Conservation (phyloP, 2,113 vertebrate species). For the Tyrannus savana region DNA sequence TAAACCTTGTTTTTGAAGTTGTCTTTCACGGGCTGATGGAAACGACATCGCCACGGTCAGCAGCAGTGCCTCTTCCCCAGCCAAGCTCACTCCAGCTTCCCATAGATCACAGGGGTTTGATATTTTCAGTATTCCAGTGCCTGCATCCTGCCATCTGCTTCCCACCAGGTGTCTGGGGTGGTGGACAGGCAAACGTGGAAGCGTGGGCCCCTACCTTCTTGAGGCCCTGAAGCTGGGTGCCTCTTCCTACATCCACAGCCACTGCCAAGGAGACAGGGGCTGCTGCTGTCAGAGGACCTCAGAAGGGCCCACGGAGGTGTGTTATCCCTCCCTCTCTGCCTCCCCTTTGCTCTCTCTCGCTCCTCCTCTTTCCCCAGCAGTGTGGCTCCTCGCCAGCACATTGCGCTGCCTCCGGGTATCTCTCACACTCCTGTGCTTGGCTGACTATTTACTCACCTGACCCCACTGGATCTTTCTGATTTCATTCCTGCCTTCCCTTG, state of each 20-base stretch:
- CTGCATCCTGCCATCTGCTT: not conserved
- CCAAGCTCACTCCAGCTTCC: not conserved
- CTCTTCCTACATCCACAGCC: not conserved
- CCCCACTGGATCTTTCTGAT: slow-evolving; percentile 30
- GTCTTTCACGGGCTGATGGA: slow-evolving; percentile 43
- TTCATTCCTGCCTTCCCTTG: slow-evolving; percentile 52
- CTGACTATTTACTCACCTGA: slow-evolving; percentile 63
- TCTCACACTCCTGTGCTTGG: slow-evolving; percentile 33
- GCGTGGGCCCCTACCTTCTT: not conserved
- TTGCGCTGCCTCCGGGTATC: slow-evolving; percentile 15
- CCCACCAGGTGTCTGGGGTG: too few relatives aligned
- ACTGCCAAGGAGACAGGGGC: not conserved
- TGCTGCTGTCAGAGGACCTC: not conserved
- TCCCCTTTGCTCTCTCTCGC: not conserved
- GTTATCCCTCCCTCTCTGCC: not conserved
- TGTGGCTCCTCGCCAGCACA: slow-evolving; percentile 11
- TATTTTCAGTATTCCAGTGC: not conserved
- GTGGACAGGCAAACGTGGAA: accelerated
- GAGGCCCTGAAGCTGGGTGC: not conserved
- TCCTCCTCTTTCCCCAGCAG: not conserved
- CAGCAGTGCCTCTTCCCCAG: not conserved
- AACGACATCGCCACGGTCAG: accelerated
- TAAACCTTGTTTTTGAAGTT: slow-evolving; percentile 52
- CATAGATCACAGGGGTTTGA: not conserved
- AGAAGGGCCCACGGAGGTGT: not conserved